Base-by-base conservation (phyloP, 1,140 invertebrate genomes). In the Aphelenchoides fujianensis region DNA sequence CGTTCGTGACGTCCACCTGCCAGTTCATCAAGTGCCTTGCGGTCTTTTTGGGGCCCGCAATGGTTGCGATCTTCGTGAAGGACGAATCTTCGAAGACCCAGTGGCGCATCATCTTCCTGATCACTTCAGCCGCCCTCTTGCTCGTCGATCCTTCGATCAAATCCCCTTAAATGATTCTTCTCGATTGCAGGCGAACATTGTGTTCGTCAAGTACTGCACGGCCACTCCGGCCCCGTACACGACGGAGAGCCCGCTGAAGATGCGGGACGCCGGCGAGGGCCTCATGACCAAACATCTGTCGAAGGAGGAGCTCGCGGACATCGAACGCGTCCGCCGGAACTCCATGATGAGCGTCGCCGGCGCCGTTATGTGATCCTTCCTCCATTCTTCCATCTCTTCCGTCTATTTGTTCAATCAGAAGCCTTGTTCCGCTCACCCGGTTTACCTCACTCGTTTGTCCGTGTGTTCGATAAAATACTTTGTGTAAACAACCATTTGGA, bases 11-110 rank as follows among this genome's bases (percentile, higher is more conserved):
- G 12, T 69, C 67, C 3, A 57, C 23, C 41, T 57, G 37, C n/a
- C 67, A 69, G 27, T 69, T 69, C 23, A 69, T 69, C 12, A 69
- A 69, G 36, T 69, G 67, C 37, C 31, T 69, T 12, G 41, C 67
- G 19, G 35, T 69, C 9, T 69, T 69, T 23, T 34, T 69, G 7
- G 67, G 54, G 0, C 67, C 67, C n/a, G 67, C 52, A 2, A 9
- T 69, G 19, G 67, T 69, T 69, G 37, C 48, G 16, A 0, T 69
- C 2, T 69, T 69, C 23, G 67, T 69, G 19, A 2, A 66, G 28
- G 36, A 69, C 41, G 52, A 69, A 23, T 27, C 67, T 1, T 66
- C 53, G 23, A 61, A 57, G n/a, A 27, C 41, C 9, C 55, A 69
- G 37, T 69, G 67, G 67, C n/a, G 67, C 23, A 66, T 16, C n/a